A percentile compares a stretch with the other conserved stretches of the same genome.
Conservation (phyloP, 1,140 invertebrate genomes). For the Drosophila bipectinata region DNA sequence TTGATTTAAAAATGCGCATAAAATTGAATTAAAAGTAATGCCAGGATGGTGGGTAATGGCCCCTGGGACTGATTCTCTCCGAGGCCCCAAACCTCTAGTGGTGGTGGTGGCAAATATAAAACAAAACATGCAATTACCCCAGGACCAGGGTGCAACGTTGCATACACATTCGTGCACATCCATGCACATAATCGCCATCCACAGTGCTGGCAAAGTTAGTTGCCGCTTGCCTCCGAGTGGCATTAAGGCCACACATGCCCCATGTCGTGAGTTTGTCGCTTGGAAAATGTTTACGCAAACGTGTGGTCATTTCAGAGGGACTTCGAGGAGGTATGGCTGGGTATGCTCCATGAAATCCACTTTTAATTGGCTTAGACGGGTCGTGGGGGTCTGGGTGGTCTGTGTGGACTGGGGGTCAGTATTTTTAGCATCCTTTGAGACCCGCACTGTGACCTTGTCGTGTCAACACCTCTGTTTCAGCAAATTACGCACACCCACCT, state of each 20-base stretch:
- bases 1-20: not conserved
- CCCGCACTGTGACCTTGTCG: conserved; percentile 20
- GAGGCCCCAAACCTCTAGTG: no score
- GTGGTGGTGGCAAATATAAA: conserved; percentile 9
- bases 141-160: not conserved
- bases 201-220: conserved; percentile 12
- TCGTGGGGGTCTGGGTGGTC: not conserved
- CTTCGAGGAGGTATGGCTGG: not conserved
- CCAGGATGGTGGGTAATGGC: not conserved
- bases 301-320: conserved; percentile 32
- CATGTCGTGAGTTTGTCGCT: conserved; percentile 25
- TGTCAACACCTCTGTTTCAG: conserved; percentile 47
- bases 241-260: conserved; percentile 35
- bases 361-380: conserved; percentile 70
- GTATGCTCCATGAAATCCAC: conserved; percentile 55
- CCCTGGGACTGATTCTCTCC: not conserved
- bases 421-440: conserved; percentile 68
- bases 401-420: conserved; percentile 4
- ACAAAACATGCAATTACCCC: conserved; percentile 33
- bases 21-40: conserved; percentile 19
- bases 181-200: conserved; percentile 35
- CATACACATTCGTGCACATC: conserved; percentile 17
- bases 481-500: conserved; percentile 34
- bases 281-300: conserved; percentile 57
- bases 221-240: conserved; percentile 45